Evolutionary conservation across 2,888 invertebrate genomes (phyloP), one percentile per base, ranked within the genome.

Genomic region (Lacanobia wlatinum): DNA sequence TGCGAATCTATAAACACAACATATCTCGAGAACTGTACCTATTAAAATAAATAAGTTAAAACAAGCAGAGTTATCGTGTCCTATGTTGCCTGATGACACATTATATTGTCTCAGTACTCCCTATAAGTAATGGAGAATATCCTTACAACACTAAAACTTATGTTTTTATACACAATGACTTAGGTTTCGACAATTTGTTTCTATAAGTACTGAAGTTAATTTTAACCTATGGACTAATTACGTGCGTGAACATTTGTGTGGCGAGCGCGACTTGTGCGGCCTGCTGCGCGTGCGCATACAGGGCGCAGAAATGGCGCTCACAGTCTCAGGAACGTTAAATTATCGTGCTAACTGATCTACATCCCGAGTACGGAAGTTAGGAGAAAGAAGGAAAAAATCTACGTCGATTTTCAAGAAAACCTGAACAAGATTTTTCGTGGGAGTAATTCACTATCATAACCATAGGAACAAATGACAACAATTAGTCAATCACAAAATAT

Each of bases 111-210:
- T 90, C 92, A 92, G 92, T 93, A 94, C 93, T 92, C 94, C 94
- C 94, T 94, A 95, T 90, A 91, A 94, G 92, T 94, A 95, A 95
- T 94, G 96, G 96, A 95, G 95, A 94, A 95, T 94, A 95, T 94
- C 91, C 95, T 95, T 95, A 95, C 84, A 91, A 89, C 80, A 88
- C 94, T 95, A 95, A 91, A 94, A 95, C 95, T 95, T 95, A 96
- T 89, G 92, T 92, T 94, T 93, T 95, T 96, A 95, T 96, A 96
- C 95, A 96, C 95, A 96, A 96, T 96, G 96, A 96, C 96, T 96
- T 96, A 96, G 96, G 95, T 94, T 96, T 95, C 96, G 95, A 96
- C 96, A 94, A 93, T 95, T 95, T 94, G 94, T 95, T 95, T 93
- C 96, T 96, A 96, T 95, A 96, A 95, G 95, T 95, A 96, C 95